phyloP scores from a whole-genome alignment of 1,140 invertebrate species.

The Vanessa atalanta region DNA sequence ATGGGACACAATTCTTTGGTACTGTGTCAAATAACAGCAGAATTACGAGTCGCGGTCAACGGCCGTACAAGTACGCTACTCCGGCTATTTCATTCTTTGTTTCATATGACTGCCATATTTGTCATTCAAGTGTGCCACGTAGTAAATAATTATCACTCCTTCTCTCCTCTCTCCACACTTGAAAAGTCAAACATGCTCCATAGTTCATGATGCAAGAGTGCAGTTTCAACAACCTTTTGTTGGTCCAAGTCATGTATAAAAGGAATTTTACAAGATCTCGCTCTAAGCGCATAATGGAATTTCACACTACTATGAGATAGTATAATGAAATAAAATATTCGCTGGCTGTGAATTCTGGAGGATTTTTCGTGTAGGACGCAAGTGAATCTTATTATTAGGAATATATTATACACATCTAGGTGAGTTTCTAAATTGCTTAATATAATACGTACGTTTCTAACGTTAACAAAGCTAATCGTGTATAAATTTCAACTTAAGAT shows the following conservation, averaged over 20 bases:
- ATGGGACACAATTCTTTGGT: conserved; percentile 1
- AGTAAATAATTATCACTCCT: conserved; percentile 12
- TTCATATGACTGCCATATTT: conserved; percentile 13
- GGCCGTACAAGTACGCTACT: neutral
- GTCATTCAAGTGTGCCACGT: conserved; percentile 7
- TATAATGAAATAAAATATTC: conserved; percentile 9
- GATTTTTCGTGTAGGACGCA: neutral
- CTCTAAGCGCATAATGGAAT: conserved; percentile 12
- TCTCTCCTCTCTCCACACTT: neutral
- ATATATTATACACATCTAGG: too few relatives aligned
- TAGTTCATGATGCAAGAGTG: conserved; percentile 10
- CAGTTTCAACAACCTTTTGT: conserved; percentile 14
- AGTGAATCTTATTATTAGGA: too few relatives aligned
- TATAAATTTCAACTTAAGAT: too few relatives aligned
- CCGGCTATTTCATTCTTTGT: conserved; percentile 17
- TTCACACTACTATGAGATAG: neutral
- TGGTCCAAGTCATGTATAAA: conserved; percentile 11
- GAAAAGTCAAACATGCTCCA: conserved; percentile 15
- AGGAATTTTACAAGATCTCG: conserved; percentile 6
- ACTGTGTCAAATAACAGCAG: conserved; percentile 1
- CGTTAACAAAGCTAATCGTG: too few relatives aligned
- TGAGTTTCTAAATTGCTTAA: too few relatives aligned
- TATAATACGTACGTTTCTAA: too few relatives aligned
- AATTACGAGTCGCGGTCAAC: conserved; percentile 1
- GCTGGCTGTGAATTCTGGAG: neutral